Conservation (phyloP, 92 coral and sea anemone genomes). For the Porites rus region DNA sequence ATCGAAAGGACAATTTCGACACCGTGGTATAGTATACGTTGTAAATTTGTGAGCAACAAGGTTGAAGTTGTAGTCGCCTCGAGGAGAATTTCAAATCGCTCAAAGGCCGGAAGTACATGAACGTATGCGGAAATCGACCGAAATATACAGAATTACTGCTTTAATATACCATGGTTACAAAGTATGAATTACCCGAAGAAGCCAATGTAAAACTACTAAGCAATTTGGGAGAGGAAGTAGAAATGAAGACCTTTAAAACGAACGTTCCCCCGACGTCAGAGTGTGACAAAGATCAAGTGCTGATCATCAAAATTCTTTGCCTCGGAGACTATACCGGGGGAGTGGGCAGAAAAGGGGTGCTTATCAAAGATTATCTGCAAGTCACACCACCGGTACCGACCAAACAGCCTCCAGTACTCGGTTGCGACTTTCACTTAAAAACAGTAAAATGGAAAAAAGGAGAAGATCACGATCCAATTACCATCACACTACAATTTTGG, state of each 20-base stretch:
- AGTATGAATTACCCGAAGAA: slow-evolving; percentile 51
- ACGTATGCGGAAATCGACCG: too few relatives aligned
- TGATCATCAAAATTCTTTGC: slow-evolving; percentile 43
- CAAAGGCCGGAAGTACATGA: background rate
- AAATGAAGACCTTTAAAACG: slow-evolving; percentile 54
- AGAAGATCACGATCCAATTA: background rate
- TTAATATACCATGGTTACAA: slow-evolving; percentile 7
- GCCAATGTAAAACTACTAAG: slow-evolving; percentile 11
- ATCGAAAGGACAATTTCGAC: background rate
- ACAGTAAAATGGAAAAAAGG: background rate
- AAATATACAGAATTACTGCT: too few relatives aligned
- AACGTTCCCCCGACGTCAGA: slow-evolving; percentile 21
- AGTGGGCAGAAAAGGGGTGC: slow-evolving; percentile 38
- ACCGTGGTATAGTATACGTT: background rate
- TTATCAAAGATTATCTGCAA: slow-evolving; percentile 60
- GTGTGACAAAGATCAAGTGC: background rate
- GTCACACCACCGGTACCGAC: slow-evolving; percentile 21
- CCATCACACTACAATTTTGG: slow-evolving; percentile 45
- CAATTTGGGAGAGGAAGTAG: slow-evolving; percentile 44
- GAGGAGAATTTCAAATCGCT: background rate
- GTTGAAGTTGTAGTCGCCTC: background rate
- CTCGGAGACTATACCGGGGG: slow-evolving; percentile 62
- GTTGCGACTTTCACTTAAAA: slow-evolving; percentile 33
- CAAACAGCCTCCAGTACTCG: slow-evolving; percentile 11
- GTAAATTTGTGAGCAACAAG: background rate